Evolutionary conservation across 1,140 invertebrate species (phyloP).

Genomic region (Stegodyphus dumicola): DNA sequence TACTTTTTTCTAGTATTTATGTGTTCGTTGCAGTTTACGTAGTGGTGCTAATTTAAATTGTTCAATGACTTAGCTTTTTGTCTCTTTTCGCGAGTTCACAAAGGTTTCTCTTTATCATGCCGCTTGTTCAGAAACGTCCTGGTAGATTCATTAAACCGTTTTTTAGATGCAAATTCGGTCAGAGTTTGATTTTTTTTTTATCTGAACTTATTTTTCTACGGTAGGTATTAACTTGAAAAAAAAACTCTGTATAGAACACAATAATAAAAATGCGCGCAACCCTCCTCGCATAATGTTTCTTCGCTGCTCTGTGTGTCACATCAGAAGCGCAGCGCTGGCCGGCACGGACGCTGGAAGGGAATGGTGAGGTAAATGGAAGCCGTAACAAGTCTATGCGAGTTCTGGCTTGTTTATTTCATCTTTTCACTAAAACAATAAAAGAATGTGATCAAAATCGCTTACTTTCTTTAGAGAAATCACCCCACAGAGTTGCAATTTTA

Average conservation of each 20-base stretch:
- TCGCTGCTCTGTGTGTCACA: background rate
- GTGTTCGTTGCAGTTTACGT: slow-evolving; percentile 32
- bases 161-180: slow-evolving; percentile 42
- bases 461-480: slow-evolving; percentile 1
- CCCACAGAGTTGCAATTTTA: background rate
- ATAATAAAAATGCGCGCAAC: slow-evolving; percentile 18
- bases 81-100: slow-evolving; percentile 11
- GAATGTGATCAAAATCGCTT: slow-evolving; percentile 9
- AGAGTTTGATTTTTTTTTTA: slow-evolving; percentile 39
- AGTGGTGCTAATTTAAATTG: slow-evolving; percentile 42
- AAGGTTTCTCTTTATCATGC: slow-evolving; percentile 19
- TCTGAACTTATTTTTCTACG: slow-evolving; percentile 18
- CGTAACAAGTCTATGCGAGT: background rate
- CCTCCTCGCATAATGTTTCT: slow-evolving; percentile 9
- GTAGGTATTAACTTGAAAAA: slow-evolving; percentile 10
- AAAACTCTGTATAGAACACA: background rate
- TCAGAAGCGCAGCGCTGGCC: too few relatives aligned
- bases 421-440: slow-evolving; percentile 5
- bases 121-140: slow-evolving; percentile 35
- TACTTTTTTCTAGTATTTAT: slow-evolving; percentile 39
- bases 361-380: background rate
- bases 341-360: background rate
- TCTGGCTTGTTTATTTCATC: slow-evolving; percentile 3
- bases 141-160: slow-evolving; percentile 50
- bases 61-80: slow-evolving; percentile 34